phyloP scores from a whole-genome alignment of 1,140 invertebrate genomes.

The Drosophila ananassae region DNA sequence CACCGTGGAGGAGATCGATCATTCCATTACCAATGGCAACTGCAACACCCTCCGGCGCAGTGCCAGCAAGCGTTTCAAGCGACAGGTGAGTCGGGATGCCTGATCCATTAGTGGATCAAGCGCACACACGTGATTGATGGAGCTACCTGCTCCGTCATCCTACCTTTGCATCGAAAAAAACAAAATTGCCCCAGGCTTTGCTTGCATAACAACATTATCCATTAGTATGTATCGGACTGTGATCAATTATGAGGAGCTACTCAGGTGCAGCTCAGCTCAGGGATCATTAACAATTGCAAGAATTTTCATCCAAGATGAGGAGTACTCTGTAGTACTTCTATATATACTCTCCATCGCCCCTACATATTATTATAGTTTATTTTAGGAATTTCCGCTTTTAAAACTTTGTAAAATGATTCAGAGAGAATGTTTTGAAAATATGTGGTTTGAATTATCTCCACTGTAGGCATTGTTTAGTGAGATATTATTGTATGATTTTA shows the following conservation, averaged over 20 bases:
- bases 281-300: not conserved
- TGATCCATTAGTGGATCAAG: constrained; percentile 19
- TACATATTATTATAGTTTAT: not conserved
- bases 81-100: constrained; percentile 84
- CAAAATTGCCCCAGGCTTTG: constrained; percentile 1
- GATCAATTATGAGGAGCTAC: constrained; percentile 36
- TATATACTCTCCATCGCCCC: not conserved
- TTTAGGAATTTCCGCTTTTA: constrained; percentile 15
- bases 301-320: constrained; percentile 9
- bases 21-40: constrained; percentile 74
- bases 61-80: constrained; percentile 90
- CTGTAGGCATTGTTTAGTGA: no score
- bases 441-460: no score
- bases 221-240: constrained; percentile 26
- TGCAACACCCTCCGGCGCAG: constrained; percentile 92
- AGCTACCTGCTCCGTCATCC: constrained; percentile 7
- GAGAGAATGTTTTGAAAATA: no score
- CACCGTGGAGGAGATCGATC: constrained; percentile 75
- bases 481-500: no score
- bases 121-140: constrained; percentile 53
- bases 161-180: constrained; percentile 13
- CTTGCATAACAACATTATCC: constrained; percentile 41
- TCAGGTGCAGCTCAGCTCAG: constrained; percentile 5
- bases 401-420: not conserved
- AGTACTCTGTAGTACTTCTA: not conserved